A percentile compares a stretch with the other conserved stretches of the same genome.
These are phyloP conservation scores for Idaea aversata DNA, from an alignment of 2,888 invertebrate genomes.

Conservation along the genomic window DNA sequence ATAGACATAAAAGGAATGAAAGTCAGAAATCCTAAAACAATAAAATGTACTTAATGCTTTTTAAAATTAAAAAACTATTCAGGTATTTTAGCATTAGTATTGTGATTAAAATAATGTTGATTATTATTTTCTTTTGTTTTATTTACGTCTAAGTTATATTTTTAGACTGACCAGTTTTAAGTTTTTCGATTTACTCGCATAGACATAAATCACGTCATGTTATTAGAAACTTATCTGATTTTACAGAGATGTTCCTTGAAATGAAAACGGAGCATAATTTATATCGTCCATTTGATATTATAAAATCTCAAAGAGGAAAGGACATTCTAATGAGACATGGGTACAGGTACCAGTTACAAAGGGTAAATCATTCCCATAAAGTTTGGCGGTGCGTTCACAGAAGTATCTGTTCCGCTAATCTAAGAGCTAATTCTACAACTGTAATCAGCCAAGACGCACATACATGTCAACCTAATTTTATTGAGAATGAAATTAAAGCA, in stretches of 20 bases:
- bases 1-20: neutral
- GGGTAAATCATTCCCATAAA: neutral
- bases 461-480: slow-evolving; percentile 7
- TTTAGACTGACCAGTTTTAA: neutral
- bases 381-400: neutral
- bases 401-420: neutral
- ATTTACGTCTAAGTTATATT: neutral
- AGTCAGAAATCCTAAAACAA: neutral
- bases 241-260: neutral
- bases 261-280: neutral
- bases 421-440: neutral
- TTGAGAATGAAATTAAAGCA: slow-evolving; percentile 11
- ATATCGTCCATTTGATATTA: neutral
- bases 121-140: neutral
- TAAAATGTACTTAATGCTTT: no score
- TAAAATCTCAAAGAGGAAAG: neutral
- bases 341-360: neutral
- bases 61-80: no score
- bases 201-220: neutral
- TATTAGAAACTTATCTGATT: neutral
- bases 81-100: no score
- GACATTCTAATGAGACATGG: neutral
- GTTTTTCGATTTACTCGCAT: neutral
- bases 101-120: neutral
- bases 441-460: slow-evolving; percentile 5